Evolutionary conservation across 2,113 vertebrate species (phyloP).

Genomic region (Eudyptes chrysolophus): DNA sequence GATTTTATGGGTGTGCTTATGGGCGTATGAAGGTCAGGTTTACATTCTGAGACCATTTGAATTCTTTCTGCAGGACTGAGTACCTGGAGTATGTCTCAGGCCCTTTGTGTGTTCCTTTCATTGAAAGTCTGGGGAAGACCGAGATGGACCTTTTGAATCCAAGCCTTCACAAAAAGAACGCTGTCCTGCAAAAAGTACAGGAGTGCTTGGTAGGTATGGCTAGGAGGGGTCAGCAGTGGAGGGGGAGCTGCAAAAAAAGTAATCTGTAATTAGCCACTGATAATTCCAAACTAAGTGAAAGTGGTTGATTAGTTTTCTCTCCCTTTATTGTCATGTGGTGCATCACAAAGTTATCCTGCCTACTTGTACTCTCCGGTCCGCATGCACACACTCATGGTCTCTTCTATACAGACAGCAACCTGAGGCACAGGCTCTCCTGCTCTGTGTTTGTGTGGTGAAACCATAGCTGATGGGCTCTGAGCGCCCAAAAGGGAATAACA

Average conservation of each 20-base stretch:
- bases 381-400: background rate
- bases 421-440: background rate
- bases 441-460: background rate
- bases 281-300: background rate
- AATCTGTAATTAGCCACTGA: background rate
- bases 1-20: background rate
- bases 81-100: slow-evolving; percentile 66
- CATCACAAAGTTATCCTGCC: background rate
- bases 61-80: slow-evolving; percentile 59
- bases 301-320: background rate
- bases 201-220: slow-evolving; percentile 77
- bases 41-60: background rate
- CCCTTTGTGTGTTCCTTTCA: slow-evolving; percentile 69
- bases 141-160: slow-evolving; percentile 63
- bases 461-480: background rate
- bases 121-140: slow-evolving; percentile 72
- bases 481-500: background rate
- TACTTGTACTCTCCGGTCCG: background rate
- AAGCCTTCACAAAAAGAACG: slow-evolving; percentile 65
- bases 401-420: background rate
- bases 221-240: background rate
- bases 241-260: background rate
- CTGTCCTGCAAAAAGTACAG: slow-evolving; percentile 72
- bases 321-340: background rate
- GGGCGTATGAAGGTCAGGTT: background rate